Percentiles rank a stretch among this genome's conserved stretches.
Conservation (phyloP, 2,888 invertebrate species). For the Blera fallax region DNA sequence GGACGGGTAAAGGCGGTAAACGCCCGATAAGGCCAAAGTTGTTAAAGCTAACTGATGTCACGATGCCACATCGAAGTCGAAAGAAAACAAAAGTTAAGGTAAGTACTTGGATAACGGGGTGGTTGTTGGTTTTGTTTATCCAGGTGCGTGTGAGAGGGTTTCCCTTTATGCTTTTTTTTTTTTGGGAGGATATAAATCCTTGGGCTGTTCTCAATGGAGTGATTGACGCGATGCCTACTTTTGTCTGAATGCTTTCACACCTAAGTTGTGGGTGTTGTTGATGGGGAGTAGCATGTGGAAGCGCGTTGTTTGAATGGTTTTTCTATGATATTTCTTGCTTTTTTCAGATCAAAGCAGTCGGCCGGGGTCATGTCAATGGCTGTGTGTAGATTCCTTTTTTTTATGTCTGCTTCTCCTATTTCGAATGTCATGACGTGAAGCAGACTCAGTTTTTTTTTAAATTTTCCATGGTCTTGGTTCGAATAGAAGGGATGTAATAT, state of each 20-base stretch:
- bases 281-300: background rate
- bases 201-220: slow-evolving; percentile 18
- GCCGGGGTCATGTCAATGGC: background rate
- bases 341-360: background rate
- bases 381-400: background rate
- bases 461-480: background rate
- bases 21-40: slow-evolving; percentile 80
- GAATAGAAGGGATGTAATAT: background rate
- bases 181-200: slow-evolving; percentile 18
- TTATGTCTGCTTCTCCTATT: background rate
- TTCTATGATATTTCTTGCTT: background rate
- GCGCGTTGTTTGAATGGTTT: too few relatives aligned
- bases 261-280: background rate
- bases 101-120: slow-evolving; percentile 56
- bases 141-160: background rate
- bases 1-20: slow-evolving; percentile 77
- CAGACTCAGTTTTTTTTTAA: background rate
- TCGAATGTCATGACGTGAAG: background rate
- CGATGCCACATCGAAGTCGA: slow-evolving; percentile 80
- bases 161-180: background rate
- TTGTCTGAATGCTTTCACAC: slow-evolving; percentile 35
- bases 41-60: slow-evolving; percentile 80
- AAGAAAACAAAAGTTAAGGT: slow-evolving; percentile 82
- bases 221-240: slow-evolving; percentile 26
- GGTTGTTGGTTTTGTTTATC: background rate